Conservation (phyloP, 2,797 vertebrate genomes). For the Centropyge bicolor region DNA sequence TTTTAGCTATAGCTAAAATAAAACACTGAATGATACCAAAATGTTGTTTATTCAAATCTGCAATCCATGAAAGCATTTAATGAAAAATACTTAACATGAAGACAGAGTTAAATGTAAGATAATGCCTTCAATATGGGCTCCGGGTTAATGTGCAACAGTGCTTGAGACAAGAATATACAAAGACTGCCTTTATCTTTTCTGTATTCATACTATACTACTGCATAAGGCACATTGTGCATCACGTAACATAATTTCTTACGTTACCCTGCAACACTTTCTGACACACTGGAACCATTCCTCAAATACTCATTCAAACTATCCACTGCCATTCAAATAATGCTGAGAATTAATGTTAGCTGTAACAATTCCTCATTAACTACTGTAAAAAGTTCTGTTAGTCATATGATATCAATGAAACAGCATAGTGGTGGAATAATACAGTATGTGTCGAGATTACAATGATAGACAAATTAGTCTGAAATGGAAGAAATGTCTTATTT, state of each 20-base stretch:
- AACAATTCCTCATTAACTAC: conserved; percentile 6
- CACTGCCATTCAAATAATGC: conserved; percentile 42
- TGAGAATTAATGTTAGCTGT: conserved; percentile 18
- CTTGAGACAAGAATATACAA: conserved; percentile 55
- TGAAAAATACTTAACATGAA: conserved; percentile 65
- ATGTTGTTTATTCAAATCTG: conserved; percentile 70
- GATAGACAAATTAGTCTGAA: neutral
- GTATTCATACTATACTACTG: conserved; percentile 32
- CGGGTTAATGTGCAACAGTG: conserved; percentile 75
- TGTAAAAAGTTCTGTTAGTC: conserved; percentile 40
- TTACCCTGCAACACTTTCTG: conserved; percentile 47
- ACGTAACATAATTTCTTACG: conserved; percentile 29
- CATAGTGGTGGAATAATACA: conserved; percentile 40
- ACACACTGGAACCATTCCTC: conserved; percentile 40
- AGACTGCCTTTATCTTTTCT: conserved; percentile 29
- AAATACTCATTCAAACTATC: conserved; percentile 35
- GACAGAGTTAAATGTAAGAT: conserved; percentile 44
- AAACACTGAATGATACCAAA: conserved; percentile 51
- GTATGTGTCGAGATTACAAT: conserved; percentile 16
- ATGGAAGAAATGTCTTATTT: conserved; percentile 13
- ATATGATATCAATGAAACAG: conserved; percentile 37
- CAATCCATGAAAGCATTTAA: conserved; percentile 58
- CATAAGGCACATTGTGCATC: conserved; percentile 76
- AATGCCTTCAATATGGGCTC: conserved; percentile 53
- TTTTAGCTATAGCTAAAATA: neutral